Evolutionary conservation across 1,140 invertebrate genomes (phyloP).

Genomic region (Cydia strobilella): DNA sequence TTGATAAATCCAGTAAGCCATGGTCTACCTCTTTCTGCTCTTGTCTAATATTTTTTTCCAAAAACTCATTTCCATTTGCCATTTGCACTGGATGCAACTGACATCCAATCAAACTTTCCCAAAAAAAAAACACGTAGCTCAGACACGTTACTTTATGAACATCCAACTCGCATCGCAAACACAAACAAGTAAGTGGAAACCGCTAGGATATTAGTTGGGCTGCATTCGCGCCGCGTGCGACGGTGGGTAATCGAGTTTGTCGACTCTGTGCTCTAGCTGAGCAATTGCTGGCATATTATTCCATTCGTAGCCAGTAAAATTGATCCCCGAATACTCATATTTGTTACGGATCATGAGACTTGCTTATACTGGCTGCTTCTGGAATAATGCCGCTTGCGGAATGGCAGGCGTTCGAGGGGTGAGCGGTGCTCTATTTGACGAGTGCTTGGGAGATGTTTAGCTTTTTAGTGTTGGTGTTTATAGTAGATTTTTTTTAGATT

Average conservation of each 20-base stretch:
- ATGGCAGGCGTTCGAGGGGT: conserved; percentile 1
- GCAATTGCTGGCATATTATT: conserved; percentile 6
- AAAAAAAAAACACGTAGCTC: not conserved
- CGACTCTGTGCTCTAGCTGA: not conserved
- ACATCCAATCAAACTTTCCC: not conserved
- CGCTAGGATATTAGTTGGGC: conserved; percentile 16
- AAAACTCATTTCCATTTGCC: not conserved
- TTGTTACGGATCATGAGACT: not conserved
- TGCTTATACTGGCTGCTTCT: not conserved
- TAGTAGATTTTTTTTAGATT: not conserved
- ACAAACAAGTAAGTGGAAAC: conserved; percentile 26
- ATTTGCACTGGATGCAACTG: not conserved
- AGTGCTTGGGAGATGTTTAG: not conserved
- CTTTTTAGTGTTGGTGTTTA: not conserved
- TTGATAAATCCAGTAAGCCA: too few species aligned
- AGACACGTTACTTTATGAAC: conserved; percentile 18
- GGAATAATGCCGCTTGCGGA: not conserved
- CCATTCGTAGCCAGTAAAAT: not conserved
- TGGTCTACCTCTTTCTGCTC: not conserved
- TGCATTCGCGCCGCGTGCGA: not conserved
- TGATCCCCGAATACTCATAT: not conserved
- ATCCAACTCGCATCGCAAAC: not conserved
- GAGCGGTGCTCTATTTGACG: not conserved
- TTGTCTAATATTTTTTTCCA: not conserved
- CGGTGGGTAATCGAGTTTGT: conserved; percentile 21